These are phyloP conservation scores for Stratiolaelaps scimitus DNA, from an alignment of 1,140 invertebrate species.

Conservation along the genomic window DNA sequence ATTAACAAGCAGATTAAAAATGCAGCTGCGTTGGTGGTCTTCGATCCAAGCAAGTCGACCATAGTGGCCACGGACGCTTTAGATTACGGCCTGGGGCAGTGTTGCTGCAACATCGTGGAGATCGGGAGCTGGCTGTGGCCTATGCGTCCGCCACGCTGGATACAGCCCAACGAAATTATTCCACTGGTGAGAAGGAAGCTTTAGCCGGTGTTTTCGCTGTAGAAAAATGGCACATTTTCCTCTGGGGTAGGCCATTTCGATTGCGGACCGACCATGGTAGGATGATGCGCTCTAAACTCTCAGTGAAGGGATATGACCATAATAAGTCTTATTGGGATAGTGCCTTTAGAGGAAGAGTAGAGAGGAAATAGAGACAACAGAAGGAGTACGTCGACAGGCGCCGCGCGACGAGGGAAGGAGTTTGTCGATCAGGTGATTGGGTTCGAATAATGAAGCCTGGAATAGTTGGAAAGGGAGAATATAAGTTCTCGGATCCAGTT, in stretches of 20 bases:
- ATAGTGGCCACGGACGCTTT: background rate
- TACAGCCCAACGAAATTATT: background rate
- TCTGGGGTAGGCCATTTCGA: no score
- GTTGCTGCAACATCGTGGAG: background rate
- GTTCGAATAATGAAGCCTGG: background rate
- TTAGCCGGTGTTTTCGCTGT: background rate
- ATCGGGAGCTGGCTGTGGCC: background rate
- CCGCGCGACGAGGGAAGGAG: background rate
- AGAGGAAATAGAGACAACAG: background rate
- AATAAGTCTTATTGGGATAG: background rate
- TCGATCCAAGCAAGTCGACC: no score
- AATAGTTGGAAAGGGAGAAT: no score
- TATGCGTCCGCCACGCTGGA: background rate
- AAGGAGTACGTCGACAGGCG: background rate
- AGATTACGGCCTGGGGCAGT: background rate
- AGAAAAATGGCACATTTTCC: background rate
- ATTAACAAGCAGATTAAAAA: no score
- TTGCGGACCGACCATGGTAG: conserved; percentile 1
- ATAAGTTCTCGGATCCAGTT: no score
- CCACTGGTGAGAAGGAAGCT: background rate
- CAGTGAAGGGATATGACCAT: background rate
- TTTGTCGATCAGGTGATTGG: background rate
- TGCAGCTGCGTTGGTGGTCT: no score
- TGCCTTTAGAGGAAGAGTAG: background rate
- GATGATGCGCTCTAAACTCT: background rate